phyloP scores from a whole-genome alignment of 2,888 invertebrate species.

The Nephrotoma guestfalica region DNA sequence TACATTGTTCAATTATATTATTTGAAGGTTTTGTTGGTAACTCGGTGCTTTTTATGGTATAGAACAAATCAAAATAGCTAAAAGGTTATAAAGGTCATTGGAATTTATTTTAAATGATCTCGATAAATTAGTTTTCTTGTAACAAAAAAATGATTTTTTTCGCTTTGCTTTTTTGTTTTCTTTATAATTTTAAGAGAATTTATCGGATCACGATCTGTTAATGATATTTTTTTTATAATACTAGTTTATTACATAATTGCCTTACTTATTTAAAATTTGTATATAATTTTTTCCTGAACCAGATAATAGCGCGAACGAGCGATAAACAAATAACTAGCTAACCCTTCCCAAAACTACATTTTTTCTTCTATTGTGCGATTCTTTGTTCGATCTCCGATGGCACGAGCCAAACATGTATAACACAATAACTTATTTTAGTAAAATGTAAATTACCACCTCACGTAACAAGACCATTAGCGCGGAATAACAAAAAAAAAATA shows the following conservation, averaged over 20 bases:
- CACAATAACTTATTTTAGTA: neutral
- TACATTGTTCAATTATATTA: neutral
- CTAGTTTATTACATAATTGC: neutral
- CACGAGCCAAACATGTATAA: neutral
- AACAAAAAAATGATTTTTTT: neutral
- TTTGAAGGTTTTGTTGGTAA: neutral
- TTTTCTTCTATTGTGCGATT: neutral
- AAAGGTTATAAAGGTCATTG: neutral
- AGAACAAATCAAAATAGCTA: neutral
- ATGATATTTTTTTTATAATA: neutral
- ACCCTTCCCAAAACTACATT: neutral
- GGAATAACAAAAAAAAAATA: neutral
- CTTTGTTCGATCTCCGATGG: neutral
- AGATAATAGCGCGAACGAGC: neutral
- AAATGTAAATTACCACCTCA: neutral
- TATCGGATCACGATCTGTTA: neutral
- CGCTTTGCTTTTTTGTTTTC: neutral
- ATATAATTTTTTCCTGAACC: neutral
- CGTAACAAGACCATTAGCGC: neutral
- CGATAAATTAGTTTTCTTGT: neutral
- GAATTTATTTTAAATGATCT: slow-evolving; percentile 1
- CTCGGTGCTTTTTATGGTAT: neutral
- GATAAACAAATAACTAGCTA: neutral
- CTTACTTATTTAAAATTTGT: neutral
- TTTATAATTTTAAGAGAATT: neutral